Evolutionary conservation across 2,797 vertebrate genomes (phyloP), one percentile per base, ranked within the genome.

Genomic region (Phoeniculus purpureus): DNA sequence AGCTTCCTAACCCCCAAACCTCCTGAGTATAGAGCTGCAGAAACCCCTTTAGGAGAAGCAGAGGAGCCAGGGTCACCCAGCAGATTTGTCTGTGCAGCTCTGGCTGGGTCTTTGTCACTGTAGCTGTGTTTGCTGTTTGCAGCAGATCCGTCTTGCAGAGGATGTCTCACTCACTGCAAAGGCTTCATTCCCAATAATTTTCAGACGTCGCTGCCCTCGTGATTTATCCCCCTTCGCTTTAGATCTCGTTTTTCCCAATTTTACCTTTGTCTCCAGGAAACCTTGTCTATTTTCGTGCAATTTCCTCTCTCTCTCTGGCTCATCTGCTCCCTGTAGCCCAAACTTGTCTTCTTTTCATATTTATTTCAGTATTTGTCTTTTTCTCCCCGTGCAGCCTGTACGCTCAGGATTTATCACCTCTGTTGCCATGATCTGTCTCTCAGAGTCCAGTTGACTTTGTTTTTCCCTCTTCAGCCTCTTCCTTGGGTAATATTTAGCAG

Each of bases 261-360:
- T 97, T 94, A 94, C 96, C 90, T 94, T 97, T 97, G 95, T 93
- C 93, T 97, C 94, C 92, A 87, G 85, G 93, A 82, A 77, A 78
- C 91, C 68, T 94, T 25, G 84, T 95, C 94, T 94, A 70, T 96
- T 96, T 96, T 89, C 54, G 89, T 89, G 80, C 94, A 89, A 81
- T 82, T 90, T 89, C 93, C 91, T 81, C 90, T 90, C 94, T 85
- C 82, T 74, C 68, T 71, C 80, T 50, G 67, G 34, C 76, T 90
- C 76, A 81, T 89, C 72, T 7, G n/a, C 87, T 95, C 89, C 83
- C 80, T 70, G 79, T 86, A 90, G 94, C 87, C 92, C 89, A 90
- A 90, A 97, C 96, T 96, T 93, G 92, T 97, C 96, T 97, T 97
- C 94, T 96, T 96, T 94, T 96, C 95, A 87, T 97, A 97, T 97